Conservation (phyloP, 2,888 invertebrate species). For the Eupithecia dodoneata region DNA sequence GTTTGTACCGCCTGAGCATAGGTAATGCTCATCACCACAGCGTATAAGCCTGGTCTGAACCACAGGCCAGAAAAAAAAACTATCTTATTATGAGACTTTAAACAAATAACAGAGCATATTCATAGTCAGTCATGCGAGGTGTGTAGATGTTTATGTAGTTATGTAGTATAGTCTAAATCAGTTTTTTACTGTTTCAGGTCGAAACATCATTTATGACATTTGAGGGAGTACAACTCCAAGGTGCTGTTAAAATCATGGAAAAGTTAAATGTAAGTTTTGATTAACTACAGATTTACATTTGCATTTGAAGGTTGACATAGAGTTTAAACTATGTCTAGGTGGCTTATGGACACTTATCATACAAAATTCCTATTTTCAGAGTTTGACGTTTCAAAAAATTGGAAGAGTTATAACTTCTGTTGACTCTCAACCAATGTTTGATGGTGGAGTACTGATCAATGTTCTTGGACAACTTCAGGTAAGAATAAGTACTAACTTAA, state of each 20-base stretch:
- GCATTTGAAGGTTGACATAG: not conserved
- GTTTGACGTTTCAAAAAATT: conserved; percentile 96
- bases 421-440: conserved; percentile 99
- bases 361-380: conserved; percentile 82
- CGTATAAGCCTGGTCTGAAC: not conserved
- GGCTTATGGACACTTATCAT: not conserved
- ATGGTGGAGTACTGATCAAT: conserved; percentile 97
- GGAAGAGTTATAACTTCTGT: conserved; percentile 95
- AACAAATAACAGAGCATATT: not conserved
- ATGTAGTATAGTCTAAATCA: not conserved
- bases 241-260: conserved; percentile 97
- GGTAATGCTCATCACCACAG: not conserved
- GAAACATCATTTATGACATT: conserved; percentile 98
- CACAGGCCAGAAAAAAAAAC: not conserved
- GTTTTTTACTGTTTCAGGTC: conserved; percentile 82
- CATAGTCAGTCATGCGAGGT: not conserved
- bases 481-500: conserved; percentile 52
- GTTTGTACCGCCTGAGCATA: too few relatives aligned
- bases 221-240: conserved; percentile 96
- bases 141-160: not conserved
- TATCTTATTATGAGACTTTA: too few relatives aligned
- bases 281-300: too few relatives aligned
- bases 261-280: conserved; percentile 92
- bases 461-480: conserved; percentile 98
- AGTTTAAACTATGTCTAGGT: not conserved